Evolutionary conservation across 2,888 invertebrate genomes (phyloP).

Genomic region (Piscicola geometra): DNA sequence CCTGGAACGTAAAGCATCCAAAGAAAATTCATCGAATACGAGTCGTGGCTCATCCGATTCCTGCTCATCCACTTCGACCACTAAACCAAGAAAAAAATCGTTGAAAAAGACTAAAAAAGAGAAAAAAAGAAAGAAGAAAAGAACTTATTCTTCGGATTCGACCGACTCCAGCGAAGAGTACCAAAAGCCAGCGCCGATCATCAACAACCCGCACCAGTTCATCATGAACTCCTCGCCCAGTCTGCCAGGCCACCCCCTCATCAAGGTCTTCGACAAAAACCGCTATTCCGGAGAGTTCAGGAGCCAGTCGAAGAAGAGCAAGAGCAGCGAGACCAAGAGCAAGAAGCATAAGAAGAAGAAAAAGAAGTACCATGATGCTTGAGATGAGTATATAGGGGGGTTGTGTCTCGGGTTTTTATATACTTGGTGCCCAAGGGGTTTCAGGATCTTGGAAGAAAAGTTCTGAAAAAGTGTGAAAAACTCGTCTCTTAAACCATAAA

Average conservation of each 20-base stretch:
- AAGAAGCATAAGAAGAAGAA: background rate
- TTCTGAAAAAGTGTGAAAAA: too few species aligned
- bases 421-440: too few species aligned
- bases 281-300: background rate
- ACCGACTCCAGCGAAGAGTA: background rate
- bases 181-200: too few species aligned
- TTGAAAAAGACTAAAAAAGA: background rate
- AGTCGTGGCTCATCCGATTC: background rate
- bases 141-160: background rate
- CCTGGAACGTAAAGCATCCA: background rate
- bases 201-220: constrained; percentile 11
- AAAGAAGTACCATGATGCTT: too few species aligned
- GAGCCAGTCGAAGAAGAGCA: background rate
- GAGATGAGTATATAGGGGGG: too few species aligned
- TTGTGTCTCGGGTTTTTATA: too few species aligned
- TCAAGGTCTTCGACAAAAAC: background rate
- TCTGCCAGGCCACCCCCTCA: background rate
- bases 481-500: too few species aligned
- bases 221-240: constrained; percentile 11
- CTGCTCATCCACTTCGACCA: background rate
- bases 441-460: too few species aligned
- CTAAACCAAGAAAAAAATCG: background rate
- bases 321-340: too few species aligned
- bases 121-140: background rate
- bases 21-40: too few species aligned